phyloP scores from a whole-genome alignment of 2,113 vertebrate species.

The Rhinopomastus cyanomelas region DNA sequence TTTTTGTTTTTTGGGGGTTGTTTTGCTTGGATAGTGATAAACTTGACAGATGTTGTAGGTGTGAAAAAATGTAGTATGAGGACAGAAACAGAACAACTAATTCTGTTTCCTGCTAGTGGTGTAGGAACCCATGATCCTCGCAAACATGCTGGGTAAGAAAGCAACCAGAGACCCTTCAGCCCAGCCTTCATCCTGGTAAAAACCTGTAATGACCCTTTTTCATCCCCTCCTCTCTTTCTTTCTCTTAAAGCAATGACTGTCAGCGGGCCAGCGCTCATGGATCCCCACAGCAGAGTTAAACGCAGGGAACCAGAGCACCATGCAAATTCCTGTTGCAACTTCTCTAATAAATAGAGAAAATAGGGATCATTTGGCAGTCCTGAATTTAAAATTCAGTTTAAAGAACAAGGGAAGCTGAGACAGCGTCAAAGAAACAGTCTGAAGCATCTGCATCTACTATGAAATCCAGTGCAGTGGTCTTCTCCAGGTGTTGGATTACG shows the following conservation, averaged over 20 bases:
- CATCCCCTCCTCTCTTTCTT: neutral
- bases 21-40: neutral
- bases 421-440: fast-evolving
- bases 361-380: neutral
- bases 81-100: neutral
- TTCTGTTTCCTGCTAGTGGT: neutral
- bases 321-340: neutral
- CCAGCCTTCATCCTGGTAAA: neutral
- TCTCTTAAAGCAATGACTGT: neutral
- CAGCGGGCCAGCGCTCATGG: neutral
- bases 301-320: neutral
- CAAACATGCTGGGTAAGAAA: neutral
- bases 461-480: neutral
- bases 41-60: neutral
- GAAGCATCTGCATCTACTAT: neutral
- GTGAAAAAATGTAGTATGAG: neutral
- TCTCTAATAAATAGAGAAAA: neutral
- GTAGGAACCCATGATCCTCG: fast-evolving
- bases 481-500: neutral
- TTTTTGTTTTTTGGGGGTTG: fast-evolving
- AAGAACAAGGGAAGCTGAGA: neutral
- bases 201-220: neutral
- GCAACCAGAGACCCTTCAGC: neutral
- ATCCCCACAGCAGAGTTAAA: neutral
- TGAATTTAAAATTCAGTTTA: neutral